Evolutionary conservation across 2,113 vertebrate species (phyloP).

Genomic region (Chloropsis cyanopogon): DNA sequence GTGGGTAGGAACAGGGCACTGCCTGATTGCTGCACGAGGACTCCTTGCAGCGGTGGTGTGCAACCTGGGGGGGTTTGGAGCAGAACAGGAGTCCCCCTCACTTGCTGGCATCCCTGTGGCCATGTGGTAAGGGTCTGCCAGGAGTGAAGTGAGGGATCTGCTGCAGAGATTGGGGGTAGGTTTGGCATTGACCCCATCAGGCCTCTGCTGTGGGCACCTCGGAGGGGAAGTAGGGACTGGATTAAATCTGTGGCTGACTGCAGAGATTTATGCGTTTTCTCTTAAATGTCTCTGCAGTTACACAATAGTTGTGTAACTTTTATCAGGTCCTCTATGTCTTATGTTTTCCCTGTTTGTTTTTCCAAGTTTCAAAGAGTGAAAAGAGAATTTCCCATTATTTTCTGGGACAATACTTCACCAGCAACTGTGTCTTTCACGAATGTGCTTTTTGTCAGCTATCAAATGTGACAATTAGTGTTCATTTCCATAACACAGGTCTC

Average conservation of each 20-base stretch:
- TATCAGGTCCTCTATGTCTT: neutral
- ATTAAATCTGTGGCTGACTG: neutral
- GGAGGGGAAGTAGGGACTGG: fast-evolving
- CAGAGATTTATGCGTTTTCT: neutral
- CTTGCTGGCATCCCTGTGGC: neutral
- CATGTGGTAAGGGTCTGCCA: neutral
- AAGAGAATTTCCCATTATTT: neutral
- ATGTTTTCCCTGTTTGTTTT: neutral
- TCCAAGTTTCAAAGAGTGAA: neutral
- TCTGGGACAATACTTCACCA: neutral
- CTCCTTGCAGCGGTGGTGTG: neutral
- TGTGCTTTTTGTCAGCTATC: neutral
- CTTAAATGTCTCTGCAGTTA: neutral
- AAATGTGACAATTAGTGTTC: neutral
- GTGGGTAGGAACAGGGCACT: neutral
- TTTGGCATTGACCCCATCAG: fast-evolving
- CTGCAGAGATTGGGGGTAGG: neutral
- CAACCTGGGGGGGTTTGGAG: neutral
- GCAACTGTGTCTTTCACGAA: neutral
- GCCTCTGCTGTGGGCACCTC: neutral
- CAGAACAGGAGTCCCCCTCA: neutral
- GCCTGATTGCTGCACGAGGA: neutral
- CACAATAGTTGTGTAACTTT: neutral
- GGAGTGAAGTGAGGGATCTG: neutral
- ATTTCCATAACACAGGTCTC: neutral